Percentiles rank a stretch among this genome's conserved stretches.
These are phyloP conservation scores for Calliphora vomitoria DNA, from an alignment of 2,888 invertebrate genomes.

Conservation along the genomic window DNA sequence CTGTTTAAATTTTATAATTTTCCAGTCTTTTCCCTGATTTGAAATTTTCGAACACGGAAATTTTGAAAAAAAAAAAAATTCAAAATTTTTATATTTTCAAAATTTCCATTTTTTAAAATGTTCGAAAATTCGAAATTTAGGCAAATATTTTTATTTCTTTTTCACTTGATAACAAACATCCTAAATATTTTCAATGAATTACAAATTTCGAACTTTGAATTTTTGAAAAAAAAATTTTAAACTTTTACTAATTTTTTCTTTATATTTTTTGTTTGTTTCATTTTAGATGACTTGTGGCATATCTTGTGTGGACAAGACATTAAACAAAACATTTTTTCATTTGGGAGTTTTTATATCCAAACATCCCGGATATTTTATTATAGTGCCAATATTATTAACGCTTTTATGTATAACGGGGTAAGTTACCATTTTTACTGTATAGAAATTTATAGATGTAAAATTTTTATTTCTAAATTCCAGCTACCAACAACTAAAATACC, in stretches of 20 bases:
- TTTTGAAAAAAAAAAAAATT: no score
- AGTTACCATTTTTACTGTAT: constrained; percentile 67
- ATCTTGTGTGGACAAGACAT: constrained; percentile 91
- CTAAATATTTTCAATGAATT: no score
- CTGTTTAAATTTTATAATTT: no score
- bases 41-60: no score
- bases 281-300: constrained; percentile 90
- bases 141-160: no score
- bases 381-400: constrained; percentile 93
- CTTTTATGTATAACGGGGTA: constrained; percentile 92
- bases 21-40: no score
- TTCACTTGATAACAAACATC: no score
- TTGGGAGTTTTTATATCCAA: constrained; percentile 91
- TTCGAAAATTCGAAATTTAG: no score
- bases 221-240: background rate
- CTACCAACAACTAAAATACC: constrained; percentile 93
- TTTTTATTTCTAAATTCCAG: constrained; percentile 74
- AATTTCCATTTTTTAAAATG: no score
- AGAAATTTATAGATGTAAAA: no score
- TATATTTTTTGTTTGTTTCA: background rate
- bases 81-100: no score
- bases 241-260: background rate
- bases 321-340: constrained; percentile 92
- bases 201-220: no score
- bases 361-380: constrained; percentile 94